phyloP scores from a whole-genome alignment of 2,888 invertebrate genomes.

The Holacanthella duospinosa region DNA sequence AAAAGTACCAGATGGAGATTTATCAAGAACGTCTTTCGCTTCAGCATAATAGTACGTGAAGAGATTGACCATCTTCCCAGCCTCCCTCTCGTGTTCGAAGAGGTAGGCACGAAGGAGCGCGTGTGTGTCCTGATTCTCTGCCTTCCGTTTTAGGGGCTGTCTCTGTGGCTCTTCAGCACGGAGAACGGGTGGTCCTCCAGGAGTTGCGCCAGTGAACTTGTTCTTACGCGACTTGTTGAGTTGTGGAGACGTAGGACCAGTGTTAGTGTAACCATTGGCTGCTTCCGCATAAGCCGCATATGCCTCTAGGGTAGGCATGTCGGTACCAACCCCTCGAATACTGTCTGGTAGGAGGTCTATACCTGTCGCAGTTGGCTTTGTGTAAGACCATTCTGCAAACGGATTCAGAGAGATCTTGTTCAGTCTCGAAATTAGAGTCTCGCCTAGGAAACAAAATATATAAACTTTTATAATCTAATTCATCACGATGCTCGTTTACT shows the following conservation, averaged over 20 bases:
- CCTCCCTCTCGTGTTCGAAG: slow-evolving; percentile 51
- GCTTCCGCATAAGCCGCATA: neutral
- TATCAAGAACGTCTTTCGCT: slow-evolving; percentile 7
- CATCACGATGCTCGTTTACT: neutral
- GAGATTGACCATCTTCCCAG: slow-evolving; percentile 18
- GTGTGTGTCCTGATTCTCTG: neutral
- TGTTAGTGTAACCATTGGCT: neutral
- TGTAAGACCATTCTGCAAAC: slow-evolving; percentile 53
- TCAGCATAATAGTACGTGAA: slow-evolving; percentile 34
- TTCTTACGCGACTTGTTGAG: neutral
- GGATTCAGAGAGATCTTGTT: slow-evolving; percentile 52
- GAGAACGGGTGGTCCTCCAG: no score
- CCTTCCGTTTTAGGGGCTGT: neutral
- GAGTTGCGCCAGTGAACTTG: neutral
- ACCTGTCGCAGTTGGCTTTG: slow-evolving; percentile 14
- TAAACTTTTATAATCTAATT: neutral
- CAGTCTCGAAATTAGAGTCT: slow-evolving; percentile 44
- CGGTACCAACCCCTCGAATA: slow-evolving; percentile 28
- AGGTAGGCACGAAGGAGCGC: slow-evolving; percentile 27
- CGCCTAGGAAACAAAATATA: slow-evolving; percentile 34
- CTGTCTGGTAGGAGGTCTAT: slow-evolving; percentile 37
- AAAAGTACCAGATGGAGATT: slow-evolving; percentile 7
- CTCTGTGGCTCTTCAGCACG: neutral
- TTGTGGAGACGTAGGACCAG: neutral
- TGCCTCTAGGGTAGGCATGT: neutral